Evolutionary conservation across 2,888 invertebrate species (phyloP).

Genomic region (Drosophila lutescens): DNA sequence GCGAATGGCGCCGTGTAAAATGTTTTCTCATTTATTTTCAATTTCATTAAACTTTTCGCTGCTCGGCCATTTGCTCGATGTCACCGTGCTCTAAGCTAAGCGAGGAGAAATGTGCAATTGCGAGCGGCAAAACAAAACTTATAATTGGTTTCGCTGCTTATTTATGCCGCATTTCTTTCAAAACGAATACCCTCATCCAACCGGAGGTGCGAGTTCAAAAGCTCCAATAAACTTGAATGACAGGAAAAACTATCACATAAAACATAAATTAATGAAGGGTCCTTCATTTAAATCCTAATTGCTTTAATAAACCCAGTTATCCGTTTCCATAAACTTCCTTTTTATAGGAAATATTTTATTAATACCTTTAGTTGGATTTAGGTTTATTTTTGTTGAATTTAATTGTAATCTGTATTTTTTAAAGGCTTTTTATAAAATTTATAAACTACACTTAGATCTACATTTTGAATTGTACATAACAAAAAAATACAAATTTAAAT

Average conservation of each 20-base stretch:
- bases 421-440: too few relatives aligned
- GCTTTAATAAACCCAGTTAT: too few relatives aligned
- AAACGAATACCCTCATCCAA: slow-evolving; percentile 56
- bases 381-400: too few relatives aligned
- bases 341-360: too few relatives aligned
- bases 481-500: too few relatives aligned
- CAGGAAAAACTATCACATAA: background rate
- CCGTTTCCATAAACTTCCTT: too few relatives aligned
- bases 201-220: background rate
- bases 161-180: slow-evolving; percentile 73
- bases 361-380: too few relatives aligned
- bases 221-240: background rate
- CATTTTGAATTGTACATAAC: too few relatives aligned
- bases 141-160: slow-evolving; percentile 78
- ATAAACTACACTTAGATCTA: too few relatives aligned
- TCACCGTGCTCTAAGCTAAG: slow-evolving; percentile 54
- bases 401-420: too few relatives aligned
- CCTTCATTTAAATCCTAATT: too few relatives aligned
- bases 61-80: slow-evolving; percentile 67
- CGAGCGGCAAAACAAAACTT: slow-evolving; percentile 71
- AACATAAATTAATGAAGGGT: background rate
- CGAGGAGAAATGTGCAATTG: slow-evolving; percentile 64
- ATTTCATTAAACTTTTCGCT: slow-evolving; percentile 75
- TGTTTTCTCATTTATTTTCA: slow-evolving; percentile 80
- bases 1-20: slow-evolving; percentile 59